Evolutionary conservation across 2,797 vertebrate species (phyloP), one percentile per base, ranked within the genome.

Genomic region (Sebastes matsubarae): DNA sequence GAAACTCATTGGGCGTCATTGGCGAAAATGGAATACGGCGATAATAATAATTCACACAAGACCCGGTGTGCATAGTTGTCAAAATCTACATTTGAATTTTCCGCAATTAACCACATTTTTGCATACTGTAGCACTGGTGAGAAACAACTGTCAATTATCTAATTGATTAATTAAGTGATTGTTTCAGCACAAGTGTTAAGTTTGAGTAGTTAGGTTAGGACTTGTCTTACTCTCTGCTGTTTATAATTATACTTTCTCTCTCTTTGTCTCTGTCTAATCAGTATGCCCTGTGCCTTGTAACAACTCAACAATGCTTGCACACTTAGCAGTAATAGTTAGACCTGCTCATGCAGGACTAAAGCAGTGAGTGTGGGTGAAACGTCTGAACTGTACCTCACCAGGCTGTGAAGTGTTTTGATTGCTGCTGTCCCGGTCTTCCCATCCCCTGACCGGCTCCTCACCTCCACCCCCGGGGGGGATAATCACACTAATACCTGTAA

Each of bases 401-500:
- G 55, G 61, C 72, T 71, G n/a, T 38, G n/a, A 76, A 76, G 68
- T 84, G 84, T 82, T 91, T 77, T 80, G 75, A 87, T 79, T 72
- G 84, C 84, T 55, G 69, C 30, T 46, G 77, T 77, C 72, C 72
- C n/a, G 30, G 61, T 70, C 74, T 25, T 75, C 75, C 69, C 63
- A 57, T 34, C 69, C 59, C 59, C 88, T 86, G 85, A 90, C 79
- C 69, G 34, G 24, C 70, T 77, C 52, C 67, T 87, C 75, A 65
- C 85, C 82, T 85, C 78, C 69, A 38, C 59, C 83, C 58, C 78
- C 54, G 3, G 16, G 75, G 75, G 73, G 67, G 67, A 82, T 81
- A 87, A 91, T 91, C 89, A 86, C 86, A 68, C 84, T 88, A 89
- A 92, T 87, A 84, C 87, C 89, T 88, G 78, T 87, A 76, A 89